Evolutionary conservation across 2,113 vertebrate species (phyloP), one percentile per base, ranked within the genome.

Genomic region (Bagarius yarrelli): DNA sequence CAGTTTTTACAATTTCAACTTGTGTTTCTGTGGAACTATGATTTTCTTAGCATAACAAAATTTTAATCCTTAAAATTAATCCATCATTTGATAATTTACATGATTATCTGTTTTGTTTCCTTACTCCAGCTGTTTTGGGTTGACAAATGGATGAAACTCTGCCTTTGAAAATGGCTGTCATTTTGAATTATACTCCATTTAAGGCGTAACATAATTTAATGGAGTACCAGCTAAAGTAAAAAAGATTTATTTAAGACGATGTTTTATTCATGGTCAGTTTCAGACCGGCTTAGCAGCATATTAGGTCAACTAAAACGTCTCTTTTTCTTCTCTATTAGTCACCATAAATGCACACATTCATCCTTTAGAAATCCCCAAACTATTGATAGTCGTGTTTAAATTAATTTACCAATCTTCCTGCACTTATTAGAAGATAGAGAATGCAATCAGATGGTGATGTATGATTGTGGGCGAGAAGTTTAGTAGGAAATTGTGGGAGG

Each of bases 221-320:
- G 83, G 79, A 85, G 79, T 80, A 80, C 83, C 78, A 67, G 69
- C 74, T 80, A 19, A 81, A 79, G 75, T 81, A 81, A 87, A 86
- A 1, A 85, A 81, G 75, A 85, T 87, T 85, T 85, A 80, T 83
- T 87, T 83, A 87, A 81, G 80, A 64, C 30, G 63, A 83, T 85
- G 83, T 87, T 87, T 87, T 87, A 87, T 87, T 87, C 81, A 87
- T 87, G 86, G 83, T 83, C 78, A 83, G 81, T 83, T 81, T 83
- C 79, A 85, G 81, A 78, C 75, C 71, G 79, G 63, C 81, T 87
- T 81, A 79, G 81, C 83, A 85, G 83, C 81, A 85, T 83, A 87
- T 85, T 81, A 79, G 72, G 81, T 77, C 80, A 72, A 79, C 63
- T 61, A 66, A 83, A 82, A 85, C 78, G 71, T 87, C 72, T 19